Conservation (phyloP, 2,797 vertebrate species). For the Hylomyscus alleni region DNA sequence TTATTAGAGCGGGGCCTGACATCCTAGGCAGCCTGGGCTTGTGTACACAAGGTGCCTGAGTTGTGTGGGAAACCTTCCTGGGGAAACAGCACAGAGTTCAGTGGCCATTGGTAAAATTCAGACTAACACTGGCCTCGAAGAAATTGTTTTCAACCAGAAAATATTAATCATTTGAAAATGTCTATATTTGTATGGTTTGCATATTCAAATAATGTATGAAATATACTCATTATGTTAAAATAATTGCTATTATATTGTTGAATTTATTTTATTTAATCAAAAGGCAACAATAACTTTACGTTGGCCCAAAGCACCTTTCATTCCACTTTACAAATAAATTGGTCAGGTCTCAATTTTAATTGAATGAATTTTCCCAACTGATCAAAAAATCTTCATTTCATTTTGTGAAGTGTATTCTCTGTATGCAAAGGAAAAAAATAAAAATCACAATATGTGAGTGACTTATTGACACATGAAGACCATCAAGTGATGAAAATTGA, state of each 20-base stretch:
- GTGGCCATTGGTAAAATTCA: background rate
- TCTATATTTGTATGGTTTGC: background rate
- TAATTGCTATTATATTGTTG: background rate
- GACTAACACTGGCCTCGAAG: background rate
- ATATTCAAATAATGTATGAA: background rate
- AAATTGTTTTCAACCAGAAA: background rate
- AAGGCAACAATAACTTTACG: background rate
- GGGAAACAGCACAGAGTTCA: background rate
- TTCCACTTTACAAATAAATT: background rate
- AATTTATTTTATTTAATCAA: background rate
- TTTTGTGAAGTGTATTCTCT: slow-evolving; percentile 11
- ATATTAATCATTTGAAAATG: background rate
- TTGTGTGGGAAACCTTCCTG: slow-evolving; percentile 27
- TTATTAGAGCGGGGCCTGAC: too few relatives aligned
- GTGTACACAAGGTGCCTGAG: slow-evolving; percentile 69
- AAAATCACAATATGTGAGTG: slow-evolving; percentile 43
- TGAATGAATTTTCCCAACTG: slow-evolving; percentile 76
- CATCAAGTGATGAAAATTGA: background rate
- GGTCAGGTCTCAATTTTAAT: background rate
- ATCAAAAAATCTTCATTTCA: slow-evolving; percentile 78
- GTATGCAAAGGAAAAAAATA: slow-evolving; percentile 70
- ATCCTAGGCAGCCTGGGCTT: too few relatives aligned
- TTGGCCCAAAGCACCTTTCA: background rate
- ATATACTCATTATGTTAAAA: background rate
- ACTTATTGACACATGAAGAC: slow-evolving; percentile 48